Percentiles rank a stretch among this genome's conserved stretches.
These are phyloP conservation scores for Antennarius maculatus DNA, from an alignment of 2,797 vertebrate species.

Conservation along the genomic window DNA sequence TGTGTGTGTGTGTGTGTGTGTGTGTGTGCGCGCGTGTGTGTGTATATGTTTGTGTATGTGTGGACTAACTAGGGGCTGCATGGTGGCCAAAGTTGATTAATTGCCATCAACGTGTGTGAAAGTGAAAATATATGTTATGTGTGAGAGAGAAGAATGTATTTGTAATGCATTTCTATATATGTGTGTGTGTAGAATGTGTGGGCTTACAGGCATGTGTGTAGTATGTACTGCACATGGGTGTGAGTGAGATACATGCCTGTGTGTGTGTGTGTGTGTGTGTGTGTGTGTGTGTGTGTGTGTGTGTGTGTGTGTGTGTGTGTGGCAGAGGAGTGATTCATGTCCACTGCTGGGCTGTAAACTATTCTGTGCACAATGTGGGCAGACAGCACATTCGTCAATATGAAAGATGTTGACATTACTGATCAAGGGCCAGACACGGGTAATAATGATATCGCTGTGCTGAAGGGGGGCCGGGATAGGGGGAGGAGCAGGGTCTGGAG, in stretches of 20 bases:
- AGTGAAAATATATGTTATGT: conserved; percentile 70
- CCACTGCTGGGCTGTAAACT: conserved; percentile 98
- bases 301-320: conserved; percentile 68
- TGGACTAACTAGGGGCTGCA: conserved; percentile 43
- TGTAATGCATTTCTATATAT: conserved; percentile 72
- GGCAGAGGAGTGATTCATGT: conserved; percentile 98
- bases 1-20: no score
- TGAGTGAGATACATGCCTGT: conserved; percentile 49
- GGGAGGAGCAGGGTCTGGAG: conserved; percentile 50
- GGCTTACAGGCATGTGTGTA: conserved; percentile 30
- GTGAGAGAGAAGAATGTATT: conserved; percentile 81
- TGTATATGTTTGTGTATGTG: background rate
- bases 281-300: conserved; percentile 70
- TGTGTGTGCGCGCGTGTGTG: no score
- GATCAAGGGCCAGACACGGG: conserved; percentile 98
- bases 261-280: conserved; percentile 7
- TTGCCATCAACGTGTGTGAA: conserved; percentile 62
- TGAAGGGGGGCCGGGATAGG: conserved; percentile 74
- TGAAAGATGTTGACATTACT: conserved; percentile 99
- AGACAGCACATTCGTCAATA: conserved; percentile 99
- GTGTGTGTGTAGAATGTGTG: conserved; percentile 33
- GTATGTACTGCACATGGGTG: conserved; percentile 43
- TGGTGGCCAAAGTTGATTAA: conserved; percentile 74
- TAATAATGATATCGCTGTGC: conserved; percentile 94
- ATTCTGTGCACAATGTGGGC: conserved; percentile 96